phyloP scores from a whole-genome alignment of 2,888 invertebrate genomes.

The Busseola fusca region DNA sequence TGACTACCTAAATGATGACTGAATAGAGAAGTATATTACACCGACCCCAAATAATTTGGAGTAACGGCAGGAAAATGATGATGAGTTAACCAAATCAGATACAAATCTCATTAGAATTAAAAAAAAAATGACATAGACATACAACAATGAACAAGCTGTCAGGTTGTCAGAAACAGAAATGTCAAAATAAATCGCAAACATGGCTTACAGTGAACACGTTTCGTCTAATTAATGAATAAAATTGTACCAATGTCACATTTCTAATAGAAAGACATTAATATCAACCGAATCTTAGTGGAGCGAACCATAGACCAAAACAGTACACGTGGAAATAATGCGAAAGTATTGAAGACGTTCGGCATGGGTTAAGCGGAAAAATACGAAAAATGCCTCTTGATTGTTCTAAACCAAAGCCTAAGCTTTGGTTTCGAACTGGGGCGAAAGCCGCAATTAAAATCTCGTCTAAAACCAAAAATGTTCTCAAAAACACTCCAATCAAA shows the following conservation, averaged over 20 bases:
- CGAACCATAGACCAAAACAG: neutral
- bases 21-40: neutral
- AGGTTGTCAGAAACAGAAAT: neutral
- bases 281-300: neutral
- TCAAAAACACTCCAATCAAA: neutral
- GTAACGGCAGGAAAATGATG: neutral
- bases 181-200: conserved; percentile 21
- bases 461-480: neutral
- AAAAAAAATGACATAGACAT: neutral
- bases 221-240: neutral
- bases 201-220: neutral
- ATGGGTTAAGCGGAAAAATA: conserved; percentile 16
- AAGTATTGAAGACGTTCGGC: neutral
- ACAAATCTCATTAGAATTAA: neutral
- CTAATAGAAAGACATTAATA: neutral
- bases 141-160: neutral
- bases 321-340: neutral
- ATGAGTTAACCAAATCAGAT: neutral
- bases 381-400: conserved; percentile 9
- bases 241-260: neutral
- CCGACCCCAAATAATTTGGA: neutral
- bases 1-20: neutral
- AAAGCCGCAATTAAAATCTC: neutral
- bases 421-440: neutral
- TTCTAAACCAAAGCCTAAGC: neutral